Base-by-base conservation (phyloP, 1,140 invertebrate species). In the Zaprionus nigranus region DNA sequence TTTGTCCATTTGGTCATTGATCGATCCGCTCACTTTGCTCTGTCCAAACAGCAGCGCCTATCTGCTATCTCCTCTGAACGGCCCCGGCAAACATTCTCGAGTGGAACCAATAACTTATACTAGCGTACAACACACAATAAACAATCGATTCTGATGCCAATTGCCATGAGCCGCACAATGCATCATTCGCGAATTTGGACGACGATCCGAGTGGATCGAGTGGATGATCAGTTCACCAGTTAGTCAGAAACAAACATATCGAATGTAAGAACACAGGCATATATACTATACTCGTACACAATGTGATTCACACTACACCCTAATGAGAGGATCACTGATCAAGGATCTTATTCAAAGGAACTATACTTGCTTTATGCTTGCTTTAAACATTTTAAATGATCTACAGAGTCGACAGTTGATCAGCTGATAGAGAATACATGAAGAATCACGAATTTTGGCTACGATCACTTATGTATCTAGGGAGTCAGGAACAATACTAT, bases 21-120 rank as follows among this genome's bases (percentile, higher is more conserved):
- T 76, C 74, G 74, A 76, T 76, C 43, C 57, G 56, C 38, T 72
- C 68, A 75, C 73, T 75, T 75, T 75, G 67, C 73, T 75, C 73
- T 75, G 73, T 75, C 72, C 58, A 70, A 67, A 56, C 54, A 54
- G 43, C 49, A 24, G 22, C 38, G 6, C 2, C 58, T 65, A 40
- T 69, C n/a, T 36, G 1, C 58, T 65, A 40, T 69, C n/a, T 36
- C n/a, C 17, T 5, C 22, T 24, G 56, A 43, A 54, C 64, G 30
- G n/a, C 5, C 5, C n/a, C 20, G 6, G 22, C 12, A 30, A 59
- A 40, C 62, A 62, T 26, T 65, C 49, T 66, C 57, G 61, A 74
- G 75, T 78, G 70, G 63, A 78, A 74, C 34, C 54, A 63, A 74
- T 78, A 67, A 73, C 49, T 77, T 77, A 77, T 66, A n/a, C n/a